These are phyloP conservation scores for Xiphophorus hellerii DNA, from an alignment of 2,113 vertebrate species.

Conservation along the genomic window DNA sequence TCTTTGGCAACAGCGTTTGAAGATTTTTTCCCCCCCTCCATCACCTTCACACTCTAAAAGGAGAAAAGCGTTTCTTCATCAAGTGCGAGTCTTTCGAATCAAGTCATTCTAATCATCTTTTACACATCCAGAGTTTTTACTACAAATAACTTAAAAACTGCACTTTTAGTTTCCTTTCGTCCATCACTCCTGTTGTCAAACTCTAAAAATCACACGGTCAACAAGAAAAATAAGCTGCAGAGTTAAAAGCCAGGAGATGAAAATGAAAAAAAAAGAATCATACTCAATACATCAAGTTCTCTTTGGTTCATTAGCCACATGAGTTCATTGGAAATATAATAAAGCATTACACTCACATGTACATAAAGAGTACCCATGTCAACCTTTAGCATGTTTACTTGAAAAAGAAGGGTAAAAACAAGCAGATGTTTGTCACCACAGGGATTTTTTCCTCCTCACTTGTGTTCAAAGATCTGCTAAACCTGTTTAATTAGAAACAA, in stretches of 20 bases:
- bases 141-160: conserved; percentile 37
- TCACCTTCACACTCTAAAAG: conserved; percentile 41
- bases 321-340: conserved; percentile 7
- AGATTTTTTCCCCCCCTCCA: conserved; percentile 32
- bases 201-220: conserved; percentile 14
- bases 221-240: neutral
- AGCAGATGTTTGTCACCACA: conserved; percentile 16
- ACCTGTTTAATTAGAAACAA: conserved; percentile 57
- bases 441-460: neutral
- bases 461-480: conserved; percentile 41
- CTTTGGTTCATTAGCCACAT: conserved; percentile 11
- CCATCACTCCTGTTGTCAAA: conserved; percentile 11
- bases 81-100: conserved; percentile 20
- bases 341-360: conserved; percentile 13
- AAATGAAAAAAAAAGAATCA: conserved; percentile 33
- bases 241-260: conserved; percentile 43
- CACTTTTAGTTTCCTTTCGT: conserved; percentile 31
- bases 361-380: conserved; percentile 32
- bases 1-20: conserved; percentile 61
- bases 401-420: conserved; percentile 39
- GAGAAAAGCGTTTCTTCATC: conserved; percentile 14
- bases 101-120: conserved; percentile 36
- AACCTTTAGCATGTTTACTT: conserved; percentile 28
- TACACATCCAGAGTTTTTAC: conserved; percentile 16
- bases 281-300: conserved; percentile 15